Base-by-base conservation (phyloP, 2,888 invertebrate genomes). In the Mythimna ferrago region DNA sequence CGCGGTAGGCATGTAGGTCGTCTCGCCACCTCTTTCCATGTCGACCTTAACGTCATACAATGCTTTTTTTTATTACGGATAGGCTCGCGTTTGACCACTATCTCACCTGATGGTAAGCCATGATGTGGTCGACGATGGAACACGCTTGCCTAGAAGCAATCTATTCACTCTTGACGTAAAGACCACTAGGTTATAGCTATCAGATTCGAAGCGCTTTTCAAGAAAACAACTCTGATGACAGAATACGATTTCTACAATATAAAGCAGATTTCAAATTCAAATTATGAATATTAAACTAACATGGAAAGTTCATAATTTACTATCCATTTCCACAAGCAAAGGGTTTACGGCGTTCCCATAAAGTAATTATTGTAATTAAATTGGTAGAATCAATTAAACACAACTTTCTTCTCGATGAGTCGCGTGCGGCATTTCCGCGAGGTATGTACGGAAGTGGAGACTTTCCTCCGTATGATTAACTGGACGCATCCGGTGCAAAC, bases 321-420 rank as follows among this genome's bases (percentile, higher is more conserved):
- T 16, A 32, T 38, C 7, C 0, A 71, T 41, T 71, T 48, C 48
- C 53, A 32, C 14, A 16, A 16, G 26, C 35, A 6, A 48, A 73
- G 41, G 61, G n/a, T 5, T 38, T 48, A 38, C 14, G 53, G n/a
- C 16, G 16, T 51, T 71, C 32, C 19, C 21, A 26, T 38, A 32
- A 60, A 16, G 16, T 19, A 21, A 19, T 58, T 1, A 80, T 76
- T 66, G 57, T 38, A 79, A 62, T 58, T n/a, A 78, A 53, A 81
- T 78, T 71, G 35, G 10, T 26, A 35, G 9, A 80, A 74, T 74
- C 76, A 70, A 70, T 83, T 80, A 74, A 73, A 83, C 26, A 70
- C 56, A 63, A 82, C 80, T 80, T 83, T 80, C 80, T 62, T 72
- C 60, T 56, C 48, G 16, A 48, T 9, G 26, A 21, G 57, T 54